These are phyloP conservation scores for Diplolepis rosae DNA, from an alignment of 2,888 invertebrate species.

Conservation along the genomic window DNA sequence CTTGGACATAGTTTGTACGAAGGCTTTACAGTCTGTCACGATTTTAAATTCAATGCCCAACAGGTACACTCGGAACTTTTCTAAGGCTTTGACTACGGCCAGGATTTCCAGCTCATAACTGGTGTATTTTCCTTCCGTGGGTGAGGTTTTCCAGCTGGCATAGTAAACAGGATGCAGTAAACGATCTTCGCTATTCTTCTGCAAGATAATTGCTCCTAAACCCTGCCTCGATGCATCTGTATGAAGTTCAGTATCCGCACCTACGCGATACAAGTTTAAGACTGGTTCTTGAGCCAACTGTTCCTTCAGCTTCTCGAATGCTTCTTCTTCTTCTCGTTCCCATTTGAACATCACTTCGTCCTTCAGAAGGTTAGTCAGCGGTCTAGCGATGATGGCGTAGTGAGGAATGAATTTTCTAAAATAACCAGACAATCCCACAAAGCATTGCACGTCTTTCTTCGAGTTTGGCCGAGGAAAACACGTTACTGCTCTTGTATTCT, in stretches of 20 bases:
- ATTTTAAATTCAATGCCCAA: neutral
- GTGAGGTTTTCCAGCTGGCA: neutral
- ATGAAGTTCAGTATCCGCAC: neutral
- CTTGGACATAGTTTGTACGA: neutral
- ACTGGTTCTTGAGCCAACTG: neutral
- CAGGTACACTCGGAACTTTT: neutral
- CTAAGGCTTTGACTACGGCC: neutral
- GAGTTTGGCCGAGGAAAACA: too few species aligned
- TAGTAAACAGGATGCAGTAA: neutral
- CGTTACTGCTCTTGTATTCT: too few species aligned
- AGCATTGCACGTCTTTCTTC: too few species aligned
- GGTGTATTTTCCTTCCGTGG: neutral
- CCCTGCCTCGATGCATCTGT: neutral
- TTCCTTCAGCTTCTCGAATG: neutral
- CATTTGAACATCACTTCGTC: too few species aligned
- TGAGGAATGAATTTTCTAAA: too few species aligned
- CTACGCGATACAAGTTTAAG: neutral
- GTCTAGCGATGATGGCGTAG: too few species aligned
- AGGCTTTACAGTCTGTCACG: neutral
- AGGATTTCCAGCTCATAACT: neutral
- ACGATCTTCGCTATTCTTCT: neutral
- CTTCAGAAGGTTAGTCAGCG: too few species aligned
- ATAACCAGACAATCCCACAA: too few species aligned
- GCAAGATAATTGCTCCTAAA: neutral
- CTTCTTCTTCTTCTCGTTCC: too few species aligned